Conservation (phyloP, 2,113 vertebrate genomes). For the Gnathonemus longibarbis region DNA sequence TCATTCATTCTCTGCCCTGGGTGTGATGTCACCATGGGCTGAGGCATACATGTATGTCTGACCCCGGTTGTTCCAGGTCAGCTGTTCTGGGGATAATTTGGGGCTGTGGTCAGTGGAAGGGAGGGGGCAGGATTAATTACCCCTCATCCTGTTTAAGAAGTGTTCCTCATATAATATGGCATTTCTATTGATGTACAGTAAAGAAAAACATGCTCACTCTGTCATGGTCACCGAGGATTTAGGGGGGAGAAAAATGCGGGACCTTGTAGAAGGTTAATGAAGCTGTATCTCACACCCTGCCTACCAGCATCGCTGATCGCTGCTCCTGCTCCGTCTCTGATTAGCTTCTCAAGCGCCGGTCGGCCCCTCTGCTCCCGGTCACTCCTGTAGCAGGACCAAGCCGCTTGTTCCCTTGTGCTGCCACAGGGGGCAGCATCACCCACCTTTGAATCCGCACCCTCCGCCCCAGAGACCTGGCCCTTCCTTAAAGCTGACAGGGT, state of each 20-base stretch:
- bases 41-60: background rate
- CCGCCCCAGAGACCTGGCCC: background rate
- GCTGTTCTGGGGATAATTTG: background rate
- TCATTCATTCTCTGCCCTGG: background rate
- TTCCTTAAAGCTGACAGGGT: background rate
- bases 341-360: background rate
- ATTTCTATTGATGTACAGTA: background rate
- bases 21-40: background rate
- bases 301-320: background rate
- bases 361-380: background rate
- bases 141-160: background rate
- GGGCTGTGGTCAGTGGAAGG: background rate
- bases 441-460: background rate
- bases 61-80: background rate
- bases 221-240: background rate
- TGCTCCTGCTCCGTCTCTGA: background rate
- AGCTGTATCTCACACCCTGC: background rate
- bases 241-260: background rate
- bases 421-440: background rate
- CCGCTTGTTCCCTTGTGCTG: background rate
- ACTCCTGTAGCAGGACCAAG: background rate
- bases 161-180: background rate
- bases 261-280: background rate
- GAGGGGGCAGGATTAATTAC: background rate
- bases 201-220: background rate